phyloP scores from a whole-genome alignment of 2,888 invertebrate genomes.

The Limnephilus auricula region DNA sequence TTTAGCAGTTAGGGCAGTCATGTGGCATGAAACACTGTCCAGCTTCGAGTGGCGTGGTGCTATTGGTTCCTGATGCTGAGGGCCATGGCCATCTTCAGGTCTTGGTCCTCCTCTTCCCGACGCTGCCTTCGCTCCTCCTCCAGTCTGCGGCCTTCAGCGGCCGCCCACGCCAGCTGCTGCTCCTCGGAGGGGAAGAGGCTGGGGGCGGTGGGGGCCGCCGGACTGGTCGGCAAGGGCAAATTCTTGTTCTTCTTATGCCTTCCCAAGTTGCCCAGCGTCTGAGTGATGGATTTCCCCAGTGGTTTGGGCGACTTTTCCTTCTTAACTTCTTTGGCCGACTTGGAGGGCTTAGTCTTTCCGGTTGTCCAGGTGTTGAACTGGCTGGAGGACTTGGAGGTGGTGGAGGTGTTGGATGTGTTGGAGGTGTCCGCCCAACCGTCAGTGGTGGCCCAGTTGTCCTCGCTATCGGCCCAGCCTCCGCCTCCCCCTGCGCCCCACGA shows the following conservation, averaged over 20 bases:
- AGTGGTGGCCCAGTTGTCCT: slow-evolving; percentile 52
- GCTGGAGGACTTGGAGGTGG: slow-evolving; percentile 26
- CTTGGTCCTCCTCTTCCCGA: slow-evolving; percentile 83
- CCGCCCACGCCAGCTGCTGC: slow-evolving; percentile 86
- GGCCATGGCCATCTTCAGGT: slow-evolving; percentile 84
- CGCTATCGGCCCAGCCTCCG: slow-evolving; percentile 70
- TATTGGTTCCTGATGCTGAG: slow-evolving; percentile 75
- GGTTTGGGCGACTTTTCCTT: slow-evolving; percentile 76
- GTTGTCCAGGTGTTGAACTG: slow-evolving; percentile 44
- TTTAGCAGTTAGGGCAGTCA: neutral
- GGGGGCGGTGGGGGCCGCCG: slow-evolving; percentile 66
- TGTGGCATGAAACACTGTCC: slow-evolving; percentile 23
- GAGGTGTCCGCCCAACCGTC: slow-evolving; percentile 57
- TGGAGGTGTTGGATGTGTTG: slow-evolving; percentile 44
- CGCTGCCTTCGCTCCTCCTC: slow-evolving; percentile 80
- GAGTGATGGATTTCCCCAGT: slow-evolving; percentile 73
- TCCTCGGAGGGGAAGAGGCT: slow-evolving; percentile 77
- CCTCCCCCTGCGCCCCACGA: slow-evolving; percentile 77
- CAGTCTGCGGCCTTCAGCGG: slow-evolving; percentile 81
- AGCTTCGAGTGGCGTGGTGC: neutral
- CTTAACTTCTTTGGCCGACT: slow-evolving; percentile 67
- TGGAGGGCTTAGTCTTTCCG: slow-evolving; percentile 47
- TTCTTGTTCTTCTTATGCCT: slow-evolving; percentile 70
- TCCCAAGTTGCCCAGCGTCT: slow-evolving; percentile 75
- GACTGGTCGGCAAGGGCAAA: slow-evolving; percentile 66